Conservation (phyloP, 2,888 invertebrate species). For the Clivina fossor region DNA sequence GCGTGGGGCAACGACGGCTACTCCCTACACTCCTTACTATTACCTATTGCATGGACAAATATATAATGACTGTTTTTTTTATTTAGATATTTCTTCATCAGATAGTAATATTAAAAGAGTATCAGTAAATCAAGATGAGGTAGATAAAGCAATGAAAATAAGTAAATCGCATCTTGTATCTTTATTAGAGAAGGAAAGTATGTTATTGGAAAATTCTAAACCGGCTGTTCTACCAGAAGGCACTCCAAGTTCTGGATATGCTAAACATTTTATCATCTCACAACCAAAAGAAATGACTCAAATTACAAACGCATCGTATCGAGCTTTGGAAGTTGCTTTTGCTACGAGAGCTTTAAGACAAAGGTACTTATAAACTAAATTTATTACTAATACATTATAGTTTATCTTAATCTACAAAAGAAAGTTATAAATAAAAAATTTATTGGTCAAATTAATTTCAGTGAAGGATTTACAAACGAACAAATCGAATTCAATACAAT, state of each 20-base stretch:
- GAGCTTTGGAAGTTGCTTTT: slow-evolving; percentile 57
- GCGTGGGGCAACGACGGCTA: too few relatives aligned
- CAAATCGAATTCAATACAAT: slow-evolving; percentile 55
- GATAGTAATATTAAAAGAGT: too few relatives aligned
- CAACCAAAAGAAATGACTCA: slow-evolving; percentile 50
- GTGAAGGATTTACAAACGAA: slow-evolving; percentile 53
- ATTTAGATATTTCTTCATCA: too few relatives aligned
- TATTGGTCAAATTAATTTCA: slow-evolving; percentile 39
- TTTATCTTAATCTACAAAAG: neutral
- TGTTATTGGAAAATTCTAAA: slow-evolving; percentile 49
- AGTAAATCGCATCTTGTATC: slow-evolving; percentile 50
- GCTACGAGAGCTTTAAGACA: slow-evolving; percentile 56
- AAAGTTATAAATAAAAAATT: neutral
- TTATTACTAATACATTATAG: neutral
- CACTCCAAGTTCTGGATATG: slow-evolving; percentile 53
- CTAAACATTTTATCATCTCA: slow-evolving; percentile 49
- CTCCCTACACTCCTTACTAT: too few relatives aligned
- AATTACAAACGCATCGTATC: slow-evolving; percentile 53
- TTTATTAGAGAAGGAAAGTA: slow-evolving; percentile 49
- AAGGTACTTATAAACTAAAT: slow-evolving; percentile 46
- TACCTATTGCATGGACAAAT: too few relatives aligned
- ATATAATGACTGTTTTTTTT: too few relatives aligned
- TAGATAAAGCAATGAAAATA: slow-evolving; percentile 43
- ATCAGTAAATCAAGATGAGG: slow-evolving; percentile 33
- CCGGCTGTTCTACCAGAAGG: slow-evolving; percentile 51